Percentiles rank a stretch among this genome's conserved stretches.
Conservation (phyloP, 2,797 vertebrate genomes). For the Loris lydekkerianus region DNA sequence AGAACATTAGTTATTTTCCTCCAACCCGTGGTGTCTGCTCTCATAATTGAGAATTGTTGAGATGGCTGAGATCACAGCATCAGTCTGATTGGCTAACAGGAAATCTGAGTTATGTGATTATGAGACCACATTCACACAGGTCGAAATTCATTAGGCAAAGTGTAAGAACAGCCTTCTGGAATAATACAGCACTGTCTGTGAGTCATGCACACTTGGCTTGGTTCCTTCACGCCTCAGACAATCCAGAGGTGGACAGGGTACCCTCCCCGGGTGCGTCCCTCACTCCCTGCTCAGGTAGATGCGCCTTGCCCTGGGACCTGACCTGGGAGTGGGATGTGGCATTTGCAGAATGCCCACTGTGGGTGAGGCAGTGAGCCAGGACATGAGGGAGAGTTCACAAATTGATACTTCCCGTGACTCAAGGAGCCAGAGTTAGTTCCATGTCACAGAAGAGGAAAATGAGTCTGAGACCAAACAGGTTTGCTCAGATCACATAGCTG, state of each 20-base stretch:
- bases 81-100: constrained; percentile 25
- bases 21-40: background rate
- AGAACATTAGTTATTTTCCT: constrained; percentile 8
- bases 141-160: constrained; percentile 72
- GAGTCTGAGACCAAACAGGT: background rate
- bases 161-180: constrained; percentile 6
- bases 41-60: background rate
- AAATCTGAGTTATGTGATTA: constrained; percentile 52
- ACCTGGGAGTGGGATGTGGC: background rate
- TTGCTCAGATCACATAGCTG: too few relatives aligned
- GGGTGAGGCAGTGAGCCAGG: rapidly evolving
- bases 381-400: rapidly evolving
- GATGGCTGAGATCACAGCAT: constrained; percentile 15
- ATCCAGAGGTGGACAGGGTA: rapidly evolving
- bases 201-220: rapidly evolving
- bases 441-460: background rate
- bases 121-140: constrained; percentile 47
- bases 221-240: background rate
- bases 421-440: background rate
- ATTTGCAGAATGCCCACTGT: background rate
- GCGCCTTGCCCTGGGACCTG: background rate
- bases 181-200: background rate
- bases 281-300: background rate
- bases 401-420: background rate
- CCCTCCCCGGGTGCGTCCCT: rapidly evolving